Evolutionary conservation across 2,888 invertebrate species (phyloP).

Genomic region (Gryllus longicercus): DNA sequence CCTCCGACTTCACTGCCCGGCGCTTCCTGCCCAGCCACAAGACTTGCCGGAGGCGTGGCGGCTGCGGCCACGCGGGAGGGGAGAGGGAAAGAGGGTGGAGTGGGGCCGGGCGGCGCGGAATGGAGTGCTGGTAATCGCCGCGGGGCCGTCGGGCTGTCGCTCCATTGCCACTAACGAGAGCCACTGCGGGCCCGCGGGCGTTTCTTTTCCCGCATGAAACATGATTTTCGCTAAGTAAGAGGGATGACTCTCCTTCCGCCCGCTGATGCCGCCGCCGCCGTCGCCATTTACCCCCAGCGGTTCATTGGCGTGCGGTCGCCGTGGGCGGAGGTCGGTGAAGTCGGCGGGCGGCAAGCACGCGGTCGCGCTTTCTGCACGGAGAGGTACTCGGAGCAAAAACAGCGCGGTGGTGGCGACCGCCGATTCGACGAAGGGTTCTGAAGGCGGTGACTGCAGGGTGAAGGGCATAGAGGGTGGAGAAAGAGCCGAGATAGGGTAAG

Average conservation of each 20-base stretch:
- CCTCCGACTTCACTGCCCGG: no score
- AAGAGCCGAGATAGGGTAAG: background rate
- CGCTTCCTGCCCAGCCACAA: no score
- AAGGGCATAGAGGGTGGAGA: background rate
- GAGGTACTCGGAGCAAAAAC: no score
- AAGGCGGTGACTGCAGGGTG: no score
- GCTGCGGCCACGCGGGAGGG: background rate
- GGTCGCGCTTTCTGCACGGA: no score
- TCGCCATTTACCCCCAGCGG: background rate
- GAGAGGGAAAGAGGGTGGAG: background rate
- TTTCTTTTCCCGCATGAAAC: conserved; percentile 17
- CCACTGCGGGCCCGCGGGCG: background rate
- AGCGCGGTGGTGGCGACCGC: no score
- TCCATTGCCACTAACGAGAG: background rate
- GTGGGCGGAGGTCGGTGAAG: no score
- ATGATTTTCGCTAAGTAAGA: background rate
- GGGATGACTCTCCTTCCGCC: background rate
- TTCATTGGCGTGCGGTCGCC: background rate
- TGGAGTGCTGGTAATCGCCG: background rate
- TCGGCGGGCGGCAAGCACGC: no score
- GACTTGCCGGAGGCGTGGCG: no score
- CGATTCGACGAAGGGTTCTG: no score
- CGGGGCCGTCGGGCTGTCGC: background rate
- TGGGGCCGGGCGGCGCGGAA: no score
- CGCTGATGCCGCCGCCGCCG: background rate